Base-by-base conservation (phyloP, 2,888 invertebrate species). In the Mesorhabditis spiculigera region DNA sequence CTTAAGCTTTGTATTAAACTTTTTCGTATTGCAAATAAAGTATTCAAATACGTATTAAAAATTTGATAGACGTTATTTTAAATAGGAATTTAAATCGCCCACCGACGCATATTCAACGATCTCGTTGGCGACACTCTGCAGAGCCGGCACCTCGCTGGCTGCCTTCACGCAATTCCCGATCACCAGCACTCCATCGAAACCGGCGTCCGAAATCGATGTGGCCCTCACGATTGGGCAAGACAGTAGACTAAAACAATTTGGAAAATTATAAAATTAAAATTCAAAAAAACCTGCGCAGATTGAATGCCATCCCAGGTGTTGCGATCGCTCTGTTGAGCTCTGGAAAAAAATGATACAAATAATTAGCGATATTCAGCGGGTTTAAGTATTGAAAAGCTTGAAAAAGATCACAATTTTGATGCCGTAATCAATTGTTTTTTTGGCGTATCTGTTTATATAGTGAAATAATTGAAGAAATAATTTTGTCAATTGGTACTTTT, bases 141-240 rank as follows among this genome's bases (percentile, higher is more conserved):
- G 75, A 41, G 67, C 68, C n/a, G 70, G 66, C 58, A 71, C 67
- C 5, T 72, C 45, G 43, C 65, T 62, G 42, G 80, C 66, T 43
- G 76, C 75, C 45, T 75, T 72, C 43, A 73, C 71, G 28, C 74
- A 72, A 67, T 79, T 75, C 45, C 78, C 75, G 58, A 83, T 78
- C 58, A 83, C 71, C 63, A 83, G 74, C 42, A 83, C 78, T 10
- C 76, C 81, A 63, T 83, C 83, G 71, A 74, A 83, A 41, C 78
- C 73, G 8, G 75, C 44, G 61, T 83, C 81, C n/a, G 76, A 71
- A 50, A 80, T 73, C 41, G 76, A 74, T 8, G 73, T 69, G 5
- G 75, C 75, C 4, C 73, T 69, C 0, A 77, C 73, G 42, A 79
- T 70, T 65, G 71, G 72, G 5, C 75, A 76, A 13, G 76, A 73